phyloP scores from a whole-genome alignment of 2,797 vertebrate genomes.

The Acanthis flammea region DNA sequence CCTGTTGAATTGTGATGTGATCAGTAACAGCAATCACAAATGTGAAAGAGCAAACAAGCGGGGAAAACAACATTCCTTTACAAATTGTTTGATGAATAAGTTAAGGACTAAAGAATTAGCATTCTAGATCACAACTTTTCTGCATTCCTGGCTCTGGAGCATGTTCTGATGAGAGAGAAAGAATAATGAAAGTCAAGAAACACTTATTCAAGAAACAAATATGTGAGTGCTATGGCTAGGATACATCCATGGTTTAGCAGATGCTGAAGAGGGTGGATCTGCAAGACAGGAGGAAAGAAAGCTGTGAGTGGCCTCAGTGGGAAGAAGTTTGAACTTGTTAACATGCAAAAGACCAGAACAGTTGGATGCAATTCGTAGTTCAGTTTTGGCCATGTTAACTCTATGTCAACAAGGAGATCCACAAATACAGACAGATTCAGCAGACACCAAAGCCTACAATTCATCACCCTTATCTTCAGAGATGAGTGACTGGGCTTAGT shows the following conservation, averaged over 20 bases:
- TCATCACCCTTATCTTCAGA: slow-evolving; percentile 35
- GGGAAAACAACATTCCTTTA: not conserved
- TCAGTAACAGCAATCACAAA: not conserved
- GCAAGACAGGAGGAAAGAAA: not conserved
- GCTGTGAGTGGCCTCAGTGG: not conserved
- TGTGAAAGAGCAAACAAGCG: not conserved
- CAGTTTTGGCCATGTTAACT: not conserved
- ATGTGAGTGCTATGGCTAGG: not conserved
- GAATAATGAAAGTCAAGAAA: not conserved
- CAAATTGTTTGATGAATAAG: not conserved
- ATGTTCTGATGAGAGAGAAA: not conserved
- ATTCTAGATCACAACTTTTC: not conserved
- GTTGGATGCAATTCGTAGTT: not conserved
- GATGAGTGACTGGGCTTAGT: slow-evolving; percentile 32
- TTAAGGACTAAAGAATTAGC: not conserved
- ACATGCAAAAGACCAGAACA: not conserved
- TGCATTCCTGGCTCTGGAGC: not conserved
- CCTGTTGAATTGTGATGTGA: not conserved
- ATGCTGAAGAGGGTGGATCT: not conserved
- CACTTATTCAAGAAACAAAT: not conserved
- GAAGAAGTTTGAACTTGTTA: not conserved
- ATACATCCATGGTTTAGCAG: not conserved
- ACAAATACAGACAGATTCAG: not conserved
- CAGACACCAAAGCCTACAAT: not conserved
- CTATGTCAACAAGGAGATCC: not conserved